phyloP scores from a whole-genome alignment of 37 sponge, comb jelly and placozoan species.

The Amphimedon queenslandica region DNA sequence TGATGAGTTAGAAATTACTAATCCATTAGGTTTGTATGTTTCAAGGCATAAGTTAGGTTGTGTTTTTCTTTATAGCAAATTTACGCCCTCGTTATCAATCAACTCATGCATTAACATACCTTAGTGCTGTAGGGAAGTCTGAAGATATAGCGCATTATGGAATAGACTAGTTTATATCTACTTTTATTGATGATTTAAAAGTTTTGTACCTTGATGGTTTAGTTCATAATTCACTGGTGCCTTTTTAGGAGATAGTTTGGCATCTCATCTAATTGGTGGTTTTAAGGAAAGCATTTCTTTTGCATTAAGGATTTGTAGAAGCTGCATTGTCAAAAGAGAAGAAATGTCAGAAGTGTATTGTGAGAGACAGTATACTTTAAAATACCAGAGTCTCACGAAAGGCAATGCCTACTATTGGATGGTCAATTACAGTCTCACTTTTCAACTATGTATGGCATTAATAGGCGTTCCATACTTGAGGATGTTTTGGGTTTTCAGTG shows the following conservation, averaged over 20 bases:
- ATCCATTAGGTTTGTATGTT: constrained; percentile 5
- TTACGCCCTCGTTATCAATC: constrained; percentile 15
- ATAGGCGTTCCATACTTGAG: constrained; percentile 1
- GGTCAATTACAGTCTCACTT: not conserved
- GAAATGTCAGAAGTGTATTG: not conserved
- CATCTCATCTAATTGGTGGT: too few species aligned
- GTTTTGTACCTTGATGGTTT: not conserved
- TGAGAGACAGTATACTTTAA: not conserved
- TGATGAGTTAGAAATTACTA: constrained; percentile 32
- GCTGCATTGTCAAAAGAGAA: not conserved
- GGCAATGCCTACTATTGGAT: not conserved
- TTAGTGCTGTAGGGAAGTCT: constrained; percentile 6
- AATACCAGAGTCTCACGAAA: not conserved
- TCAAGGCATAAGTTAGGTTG: constrained; percentile 20
- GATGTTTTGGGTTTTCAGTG: constrained; percentile 22
- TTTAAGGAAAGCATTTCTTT: constrained; percentile 25
- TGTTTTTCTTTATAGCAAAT: constrained; percentile 3
- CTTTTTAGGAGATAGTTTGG: constrained; percentile 1
- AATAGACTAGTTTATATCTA: not conserved
- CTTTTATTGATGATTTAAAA: constrained; percentile 14
- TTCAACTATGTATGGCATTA: constrained; percentile 15
- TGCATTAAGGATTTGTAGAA: constrained; percentile 8
- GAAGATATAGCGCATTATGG: constrained; percentile 13
- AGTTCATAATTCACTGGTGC: not conserved
- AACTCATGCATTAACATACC: not conserved